Base-by-base conservation (phyloP, 2,113 vertebrate species). In the Argyrosomus japonicus region DNA sequence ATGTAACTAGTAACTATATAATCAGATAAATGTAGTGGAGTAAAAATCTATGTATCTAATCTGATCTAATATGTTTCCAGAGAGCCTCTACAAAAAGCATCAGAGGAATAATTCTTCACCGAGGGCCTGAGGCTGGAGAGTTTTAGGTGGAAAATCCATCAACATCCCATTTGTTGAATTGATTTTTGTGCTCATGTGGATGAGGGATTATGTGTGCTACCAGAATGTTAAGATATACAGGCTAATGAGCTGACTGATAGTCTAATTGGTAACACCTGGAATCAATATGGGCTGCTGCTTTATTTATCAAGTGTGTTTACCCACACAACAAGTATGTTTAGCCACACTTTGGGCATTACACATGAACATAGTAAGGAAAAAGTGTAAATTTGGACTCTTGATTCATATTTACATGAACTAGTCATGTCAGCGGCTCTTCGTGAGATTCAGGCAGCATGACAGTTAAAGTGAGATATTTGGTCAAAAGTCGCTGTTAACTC, bases 141-240 rank as follows among this genome's bases (percentile, higher is more conserved):
- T 51, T 63, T 57, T 27, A 72, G 23, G 18, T n/a, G 60, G 21
- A 25, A n/a, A n/a, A 78, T 83, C 61, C 54, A 78, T 83, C 61
- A 72, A 43, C 62, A 72, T 78, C 69, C 56, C 45, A 84, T 84
- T 79, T 79, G 69, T 56, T 53, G 62, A 51, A 84, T 84, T 75
- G 76, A 79, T 84, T 84, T 84, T 67, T 56, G 69, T 47, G 48
- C 23, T 79, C 54, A 63, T 61, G 47, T 74, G 75, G 19, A 74
- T 68, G 75, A 83, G 29, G 68, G 62, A 83, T 78, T 78, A 68
- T 70, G 81, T 71, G 74, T 56, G 19, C 25, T 32, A 75, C n/a
- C 50, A 56, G 56, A 65, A 69, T 75, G 71, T 67, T 75, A 74
- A 71, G 62, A 81, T 60, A 67, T 74, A 72, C 62, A 73, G 53